These are phyloP conservation scores for Semicossyphus pulcher DNA, from an alignment of 2,113 vertebrate species.

Conservation along the genomic window DNA sequence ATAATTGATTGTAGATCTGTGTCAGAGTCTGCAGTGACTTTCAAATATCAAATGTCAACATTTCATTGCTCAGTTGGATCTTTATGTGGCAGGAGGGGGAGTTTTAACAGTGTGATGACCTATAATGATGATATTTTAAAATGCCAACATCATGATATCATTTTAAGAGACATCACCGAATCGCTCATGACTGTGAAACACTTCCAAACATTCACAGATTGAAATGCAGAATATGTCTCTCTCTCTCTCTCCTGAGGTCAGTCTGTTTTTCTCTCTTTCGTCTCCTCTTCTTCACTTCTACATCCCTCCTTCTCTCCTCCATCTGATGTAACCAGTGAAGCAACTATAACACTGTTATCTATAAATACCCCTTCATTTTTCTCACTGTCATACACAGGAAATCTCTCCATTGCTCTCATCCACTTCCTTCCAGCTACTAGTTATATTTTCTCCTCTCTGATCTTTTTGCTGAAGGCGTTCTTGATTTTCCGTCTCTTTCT, in stretches of 20 bases:
- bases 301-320: conserved; percentile 30
- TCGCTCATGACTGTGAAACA: neutral
- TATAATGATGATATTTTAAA: conserved; percentile 6
- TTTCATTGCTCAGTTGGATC: neutral
- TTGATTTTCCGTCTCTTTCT: conserved; percentile 8
- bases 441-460: neutral
- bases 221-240: neutral
- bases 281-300: neutral
- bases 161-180: conserved; percentile 2
- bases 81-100: neutral
- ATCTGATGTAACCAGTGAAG: conserved; percentile 60
- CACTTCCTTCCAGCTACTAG: neutral
- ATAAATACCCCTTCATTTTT: conserved; percentile 67
- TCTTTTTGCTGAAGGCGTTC: neutral
- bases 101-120: neutral
- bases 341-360: conserved; percentile 66
- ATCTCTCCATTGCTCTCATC: conserved; percentile 10
- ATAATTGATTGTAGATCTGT: neutral
- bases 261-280: neutral
- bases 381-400: conserved; percentile 42
- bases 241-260: neutral
- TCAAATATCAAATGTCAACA: neutral
- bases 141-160: conserved; percentile 53
- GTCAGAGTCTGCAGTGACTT: neutral
- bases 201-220: neutral